Conservation (phyloP, 2,113 vertebrate species). For the Chitala chitala region DNA sequence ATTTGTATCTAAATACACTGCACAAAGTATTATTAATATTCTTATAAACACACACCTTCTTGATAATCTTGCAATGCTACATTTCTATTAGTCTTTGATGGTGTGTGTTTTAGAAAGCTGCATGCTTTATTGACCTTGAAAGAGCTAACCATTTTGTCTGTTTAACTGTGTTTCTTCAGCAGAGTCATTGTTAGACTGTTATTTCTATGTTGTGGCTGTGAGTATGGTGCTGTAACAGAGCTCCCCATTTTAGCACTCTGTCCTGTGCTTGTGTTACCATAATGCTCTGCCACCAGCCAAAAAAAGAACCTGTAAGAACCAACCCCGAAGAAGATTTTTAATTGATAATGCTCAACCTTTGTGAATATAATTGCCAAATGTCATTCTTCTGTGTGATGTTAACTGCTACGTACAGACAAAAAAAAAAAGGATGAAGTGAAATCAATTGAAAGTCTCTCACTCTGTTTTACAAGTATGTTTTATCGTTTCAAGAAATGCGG, state of each 20-base stretch:
- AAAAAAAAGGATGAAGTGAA: slow-evolving; percentile 44
- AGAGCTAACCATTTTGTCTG: slow-evolving; percentile 73
- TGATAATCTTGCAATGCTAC: not conserved
- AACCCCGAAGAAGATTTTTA: slow-evolving; percentile 64
- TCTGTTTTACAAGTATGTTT: slow-evolving; percentile 93
- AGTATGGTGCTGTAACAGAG: slow-evolving; percentile 75
- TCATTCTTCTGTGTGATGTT: slow-evolving; percentile 35
- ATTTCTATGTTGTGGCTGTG: slow-evolving; percentile 83
- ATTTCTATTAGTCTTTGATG: not conserved
- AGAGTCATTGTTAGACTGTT: slow-evolving; percentile 82
- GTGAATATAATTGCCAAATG: slow-evolving; percentile 55
- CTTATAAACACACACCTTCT: not conserved
- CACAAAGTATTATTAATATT: not conserved
- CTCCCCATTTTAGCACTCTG: slow-evolving; percentile 79
- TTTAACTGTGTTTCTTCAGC: slow-evolving; percentile 73
- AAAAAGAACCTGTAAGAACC: no score
- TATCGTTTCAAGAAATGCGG: slow-evolving; percentile 93
- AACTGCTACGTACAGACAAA: slow-evolving; percentile 64
- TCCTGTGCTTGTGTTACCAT: slow-evolving; percentile 75
- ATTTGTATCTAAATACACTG: not conserved
- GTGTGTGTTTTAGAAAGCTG: slow-evolving; percentile 31
- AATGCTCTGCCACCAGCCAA: slow-evolving; percentile 80
- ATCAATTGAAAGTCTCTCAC: slow-evolving; percentile 74
- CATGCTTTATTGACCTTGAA: slow-evolving; percentile 66
- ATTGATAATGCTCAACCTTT: slow-evolving; percentile 51